Base-by-base conservation (phyloP, 2,797 vertebrate species). In the Thaleichthys pacificus region DNA sequence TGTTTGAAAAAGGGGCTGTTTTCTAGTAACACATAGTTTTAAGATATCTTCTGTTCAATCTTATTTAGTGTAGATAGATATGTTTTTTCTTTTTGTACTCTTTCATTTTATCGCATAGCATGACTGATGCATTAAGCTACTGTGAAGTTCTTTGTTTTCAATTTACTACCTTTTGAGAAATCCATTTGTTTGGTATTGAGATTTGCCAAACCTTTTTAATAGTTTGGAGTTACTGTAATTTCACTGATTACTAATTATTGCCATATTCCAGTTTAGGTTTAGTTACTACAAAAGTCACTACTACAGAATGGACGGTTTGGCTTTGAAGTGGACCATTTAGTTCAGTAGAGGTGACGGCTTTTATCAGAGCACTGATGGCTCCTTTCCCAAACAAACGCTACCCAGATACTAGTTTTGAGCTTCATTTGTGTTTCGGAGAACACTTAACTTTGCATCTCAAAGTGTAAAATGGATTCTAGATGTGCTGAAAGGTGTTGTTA, bases 11-110 rank as follows among this genome's bases (percentile, higher is more conserved):
- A 1, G 63, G 63, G 17, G 57, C 30, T 12, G 38, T 11, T 76
- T 77, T 73, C 74, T 58, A 80, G n/a, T 26, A 66, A 51, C 32
- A 51, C 51, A 9, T 5, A 66, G 68, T 72, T 80, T 75, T 8
- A 56, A 57, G 19, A 30, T 26, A 22, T n/a, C 63, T 68, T n/a
- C 51, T 4, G 51, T 24, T 35, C 32, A 12, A 57, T 47, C 30
- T 64, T 56, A 49, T 68, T 24, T 35, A 9, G 24, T 19, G 21
- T 66, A 49, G 58, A 57, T 38, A 58, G 62, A 64, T n/a, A 64
- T n/a, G 17, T 61, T 62, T 14, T 26, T 66, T 69, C 63, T 72
- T 64, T 65, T 70, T 42, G 61, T 66, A 58, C 11, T 24, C 30
- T 42, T 47, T 49, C 58, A 38, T 38, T 56, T 1, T 22, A 49